A percentile compares a stretch with the other conserved stretches of the same genome.
Evolutionary conservation across 2,888 invertebrate species (phyloP).

Genomic region (Clistopyga incitator): DNA sequence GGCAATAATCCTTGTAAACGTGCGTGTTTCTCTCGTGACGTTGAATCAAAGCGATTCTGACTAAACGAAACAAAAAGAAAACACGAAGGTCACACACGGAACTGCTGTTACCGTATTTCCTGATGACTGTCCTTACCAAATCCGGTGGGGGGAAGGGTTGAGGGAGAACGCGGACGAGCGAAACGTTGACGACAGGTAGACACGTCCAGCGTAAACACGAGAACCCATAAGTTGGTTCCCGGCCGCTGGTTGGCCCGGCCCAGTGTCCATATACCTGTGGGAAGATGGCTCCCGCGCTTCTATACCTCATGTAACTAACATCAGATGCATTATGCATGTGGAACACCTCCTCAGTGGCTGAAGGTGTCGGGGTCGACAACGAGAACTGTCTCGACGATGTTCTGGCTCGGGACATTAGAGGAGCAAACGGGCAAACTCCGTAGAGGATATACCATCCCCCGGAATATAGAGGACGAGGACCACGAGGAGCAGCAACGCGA

Average conservation of each 20-base stretch:
- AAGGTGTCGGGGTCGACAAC: conserved; percentile 77
- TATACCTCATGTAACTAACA: conserved; percentile 82
- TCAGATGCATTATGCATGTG: conserved; percentile 83
- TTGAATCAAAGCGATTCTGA: conserved; percentile 52
- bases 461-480: conserved; percentile 26
- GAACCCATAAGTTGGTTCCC: conserved; percentile 55
- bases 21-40: conserved; percentile 52
- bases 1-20: conserved; percentile 36
- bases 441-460: conserved; percentile 20
- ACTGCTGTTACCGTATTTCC: not conserved
- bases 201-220: conserved; percentile 70
- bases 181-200: conserved; percentile 78
- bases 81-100: not conserved
- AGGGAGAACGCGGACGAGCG: conserved; percentile 57
- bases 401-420: conserved; percentile 12
- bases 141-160: conserved; percentile 42
- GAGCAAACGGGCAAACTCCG: conserved; percentile 25
- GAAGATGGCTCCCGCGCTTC: conserved; percentile 73
- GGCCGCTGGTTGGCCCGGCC: conserved; percentile 58
- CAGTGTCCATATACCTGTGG: conserved; percentile 49
- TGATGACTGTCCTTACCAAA: conserved; percentile 41
- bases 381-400: conserved; percentile 55
- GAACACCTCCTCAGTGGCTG: conserved; percentile 70
- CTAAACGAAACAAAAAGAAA: conserved; percentile 13
- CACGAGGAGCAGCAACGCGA: conserved; percentile 27